These are phyloP conservation scores for Tipula helvola DNA, from an alignment of 2,888 invertebrate genomes.

Conservation along the genomic window DNA sequence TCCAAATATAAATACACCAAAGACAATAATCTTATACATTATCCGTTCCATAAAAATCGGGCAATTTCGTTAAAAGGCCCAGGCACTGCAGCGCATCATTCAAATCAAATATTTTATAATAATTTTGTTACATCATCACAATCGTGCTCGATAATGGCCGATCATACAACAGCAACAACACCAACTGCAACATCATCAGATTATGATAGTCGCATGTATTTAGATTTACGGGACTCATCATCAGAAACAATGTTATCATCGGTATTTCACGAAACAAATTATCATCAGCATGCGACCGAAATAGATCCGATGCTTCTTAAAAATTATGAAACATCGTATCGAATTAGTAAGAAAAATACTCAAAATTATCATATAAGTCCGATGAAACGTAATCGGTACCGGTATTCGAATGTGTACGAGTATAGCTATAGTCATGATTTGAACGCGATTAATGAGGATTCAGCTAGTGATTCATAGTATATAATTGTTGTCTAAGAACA, in stretches of 20 bases:
- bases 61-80: constrained; percentile 30
- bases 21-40: constrained; percentile 22
- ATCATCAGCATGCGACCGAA: constrained; percentile 29
- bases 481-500: constrained; percentile 16
- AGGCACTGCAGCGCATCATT: constrained; percentile 19
- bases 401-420: constrained; percentile 36
- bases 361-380: constrained; percentile 36
- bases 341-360: constrained; percentile 37
- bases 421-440: constrained; percentile 36
- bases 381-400: constrained; percentile 30
- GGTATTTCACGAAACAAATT: constrained; percentile 20
- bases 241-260: constrained; percentile 34
- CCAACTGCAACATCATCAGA: neutral
- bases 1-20: constrained; percentile 15
- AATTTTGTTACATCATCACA: constrained; percentile 8
- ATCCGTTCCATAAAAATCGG: constrained; percentile 33
- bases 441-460: constrained; percentile 37
- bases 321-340: constrained; percentile 19
- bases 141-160: neutral
- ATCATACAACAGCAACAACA: neutral
- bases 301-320: constrained; percentile 29
- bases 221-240: constrained; percentile 34
- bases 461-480: constrained; percentile 37
- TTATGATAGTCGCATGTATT: constrained; percentile 26
- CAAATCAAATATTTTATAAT: constrained; percentile 16